These are phyloP conservation scores for Zaprionus capensis DNA, from an alignment of 1,140 invertebrate species.

Conservation along the genomic window DNA sequence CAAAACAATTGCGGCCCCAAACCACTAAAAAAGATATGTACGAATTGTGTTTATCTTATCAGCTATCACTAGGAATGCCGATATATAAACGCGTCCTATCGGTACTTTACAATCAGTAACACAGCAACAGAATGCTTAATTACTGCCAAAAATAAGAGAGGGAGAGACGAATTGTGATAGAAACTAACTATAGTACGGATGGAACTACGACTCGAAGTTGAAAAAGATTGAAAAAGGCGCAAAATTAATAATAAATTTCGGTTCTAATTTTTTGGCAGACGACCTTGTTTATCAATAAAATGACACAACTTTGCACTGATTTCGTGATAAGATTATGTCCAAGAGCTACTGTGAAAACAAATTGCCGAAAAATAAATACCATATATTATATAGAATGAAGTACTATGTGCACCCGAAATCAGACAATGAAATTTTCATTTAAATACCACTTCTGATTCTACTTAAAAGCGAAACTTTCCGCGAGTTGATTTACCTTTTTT, in stretches of 20 bases:
- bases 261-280: constrained; percentile 2
- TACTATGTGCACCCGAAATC: constrained; percentile 12
- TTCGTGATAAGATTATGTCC: constrained; percentile 33
- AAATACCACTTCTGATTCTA: constrained; percentile 9
- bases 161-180: neutral
- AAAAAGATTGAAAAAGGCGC: neutral
- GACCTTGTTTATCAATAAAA: constrained; percentile 39
- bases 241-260: neutral
- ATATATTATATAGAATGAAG: constrained; percentile 5
- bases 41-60: constrained; percentile 61
- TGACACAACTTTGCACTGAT: constrained; percentile 22
- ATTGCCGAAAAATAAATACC: neutral
- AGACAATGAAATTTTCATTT: constrained; percentile 18
- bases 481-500: neutral
- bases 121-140: constrained; percentile 58
- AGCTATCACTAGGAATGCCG: constrained; percentile 48
- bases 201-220: neutral
- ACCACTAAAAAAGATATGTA: constrained; percentile 38
- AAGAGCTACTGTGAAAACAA: constrained; percentile 15
- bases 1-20: constrained; percentile 51
- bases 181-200: neutral
- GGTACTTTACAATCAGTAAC: constrained; percentile 43
- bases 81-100: constrained; percentile 66
- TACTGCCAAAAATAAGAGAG: constrained; percentile 43
- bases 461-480: neutral